Conservation (phyloP, 2,113 vertebrate species). For the Spea multiplicata region DNA sequence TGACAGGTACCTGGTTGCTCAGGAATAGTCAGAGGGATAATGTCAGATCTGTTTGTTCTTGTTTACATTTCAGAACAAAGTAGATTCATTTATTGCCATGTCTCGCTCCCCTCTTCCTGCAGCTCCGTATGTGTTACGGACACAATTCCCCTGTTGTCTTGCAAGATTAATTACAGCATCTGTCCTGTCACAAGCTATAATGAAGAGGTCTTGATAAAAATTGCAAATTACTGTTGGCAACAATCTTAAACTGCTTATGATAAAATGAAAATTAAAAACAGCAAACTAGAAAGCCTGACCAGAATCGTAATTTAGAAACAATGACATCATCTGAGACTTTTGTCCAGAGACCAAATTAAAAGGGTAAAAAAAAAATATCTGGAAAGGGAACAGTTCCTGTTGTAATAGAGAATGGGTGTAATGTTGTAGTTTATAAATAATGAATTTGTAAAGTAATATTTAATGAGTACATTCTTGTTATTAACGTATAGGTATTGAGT, state of each 20-base stretch:
- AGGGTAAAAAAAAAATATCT: constrained; percentile 51
- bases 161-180: constrained; percentile 98
- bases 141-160: constrained; percentile 85
- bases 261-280: constrained; percentile 99
- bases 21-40: constrained; percentile 45
- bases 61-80: constrained; percentile 61
- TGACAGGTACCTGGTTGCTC: constrained; percentile 47
- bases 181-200: constrained; percentile 96
- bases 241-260: constrained; percentile 98
- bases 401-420: constrained; percentile 76
- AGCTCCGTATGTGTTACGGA: constrained; percentile 69
- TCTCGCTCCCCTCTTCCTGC: constrained; percentile 52
- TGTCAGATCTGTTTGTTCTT: constrained; percentile 67
- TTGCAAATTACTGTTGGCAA: constrained; percentile 98
- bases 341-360: constrained; percentile 65
- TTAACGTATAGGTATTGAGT: constrained; percentile 91
- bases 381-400: constrained; percentile 71
- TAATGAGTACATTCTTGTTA: constrained; percentile 76
- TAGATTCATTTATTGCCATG: constrained; percentile 53
- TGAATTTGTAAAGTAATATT: constrained; percentile 82
- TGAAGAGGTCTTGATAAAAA: constrained; percentile 96
- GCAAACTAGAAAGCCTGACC: constrained; percentile 85
- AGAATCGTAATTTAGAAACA: constrained; percentile 83
- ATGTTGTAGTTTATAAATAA: constrained; percentile 81
- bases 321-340: constrained; percentile 60